Evolutionary conservation across 2,113 vertebrate genomes (phyloP).

Genomic region (Equus przewalskii): DNA sequence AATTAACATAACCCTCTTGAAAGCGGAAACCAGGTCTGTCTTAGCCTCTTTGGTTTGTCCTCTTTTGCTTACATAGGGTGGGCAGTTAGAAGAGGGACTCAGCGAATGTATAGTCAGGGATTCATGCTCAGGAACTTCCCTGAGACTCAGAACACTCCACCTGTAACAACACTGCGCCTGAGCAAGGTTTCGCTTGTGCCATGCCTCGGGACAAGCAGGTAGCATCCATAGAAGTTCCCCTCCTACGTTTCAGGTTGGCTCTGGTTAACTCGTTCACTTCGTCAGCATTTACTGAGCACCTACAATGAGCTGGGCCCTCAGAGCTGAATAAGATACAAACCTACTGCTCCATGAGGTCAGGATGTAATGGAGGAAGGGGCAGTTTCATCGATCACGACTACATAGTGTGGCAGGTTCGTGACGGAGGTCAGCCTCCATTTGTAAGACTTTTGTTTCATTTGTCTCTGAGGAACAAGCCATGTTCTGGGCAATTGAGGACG

Average conservation of each 20-base stretch:
- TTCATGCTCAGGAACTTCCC: not conserved
- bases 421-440: not conserved
- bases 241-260: not conserved
- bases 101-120: not conserved
- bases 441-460: not conserved
- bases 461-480: not conserved
- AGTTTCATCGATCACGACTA: not conserved
- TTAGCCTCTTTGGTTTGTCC: not conserved
- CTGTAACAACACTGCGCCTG: not conserved
- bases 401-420: not conserved
- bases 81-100: not conserved
- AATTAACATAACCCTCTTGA: not conserved
- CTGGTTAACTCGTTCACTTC: not conserved
- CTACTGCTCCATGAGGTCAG: not conserved
- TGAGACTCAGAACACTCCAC: not conserved
- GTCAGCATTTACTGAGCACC: not conserved
- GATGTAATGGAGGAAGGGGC: not conserved
- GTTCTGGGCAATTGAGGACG: not conserved
- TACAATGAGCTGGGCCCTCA: not conserved
- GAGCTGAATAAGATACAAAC: not conserved
- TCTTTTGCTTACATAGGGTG: not conserved
- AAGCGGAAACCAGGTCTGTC: not conserved
- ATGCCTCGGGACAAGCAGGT: not conserved
- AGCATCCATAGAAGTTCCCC: not conserved
- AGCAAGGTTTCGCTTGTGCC: not conserved